Conservation (phyloP, 1,140 invertebrate species). For the Dryas iulia region DNA sequence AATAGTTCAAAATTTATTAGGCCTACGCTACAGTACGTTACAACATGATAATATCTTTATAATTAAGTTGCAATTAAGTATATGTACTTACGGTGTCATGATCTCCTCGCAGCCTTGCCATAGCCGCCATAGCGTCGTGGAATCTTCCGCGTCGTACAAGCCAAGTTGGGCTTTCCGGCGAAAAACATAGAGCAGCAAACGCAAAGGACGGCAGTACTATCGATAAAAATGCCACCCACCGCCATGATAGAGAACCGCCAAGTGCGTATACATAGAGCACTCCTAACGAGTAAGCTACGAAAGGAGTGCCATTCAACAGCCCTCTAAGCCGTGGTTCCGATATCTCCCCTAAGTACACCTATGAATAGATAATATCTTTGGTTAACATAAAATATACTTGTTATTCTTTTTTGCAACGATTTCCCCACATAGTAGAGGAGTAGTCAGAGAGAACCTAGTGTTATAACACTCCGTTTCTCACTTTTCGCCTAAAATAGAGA, state of each 20-base stretch:
- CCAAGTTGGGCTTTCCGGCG: slow-evolving; percentile 89
- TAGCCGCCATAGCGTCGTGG: slow-evolving; percentile 83
- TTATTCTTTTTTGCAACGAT: no score
- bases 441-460: no score
- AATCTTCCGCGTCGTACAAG: slow-evolving; percentile 82
- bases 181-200: slow-evolving; percentile 81
- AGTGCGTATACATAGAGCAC: slow-evolving; percentile 86
- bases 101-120: slow-evolving; percentile 85
- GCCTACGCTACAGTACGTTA: background rate
- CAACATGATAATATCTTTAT: background rate
- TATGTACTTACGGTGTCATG: slow-evolving; percentile 74
- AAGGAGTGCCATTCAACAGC: slow-evolving; percentile 83
- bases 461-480: no score
- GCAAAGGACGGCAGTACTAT: slow-evolving; percentile 82
- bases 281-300: slow-evolving; percentile 86
- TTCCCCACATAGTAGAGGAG: no score
- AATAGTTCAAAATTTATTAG: no score
- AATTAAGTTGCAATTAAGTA: background rate
- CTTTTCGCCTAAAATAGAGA: no score
- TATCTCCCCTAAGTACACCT: slow-evolving; percentile 88
- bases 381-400: no score
- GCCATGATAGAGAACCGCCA: slow-evolving; percentile 84
- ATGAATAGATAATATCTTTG: slow-evolving; percentile 22
- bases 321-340: slow-evolving; percentile 85
- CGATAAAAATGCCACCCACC: slow-evolving; percentile 83